Evolutionary conservation across 2,797 vertebrate genomes (phyloP).

Genomic region (Sternotherus odoratus): DNA sequence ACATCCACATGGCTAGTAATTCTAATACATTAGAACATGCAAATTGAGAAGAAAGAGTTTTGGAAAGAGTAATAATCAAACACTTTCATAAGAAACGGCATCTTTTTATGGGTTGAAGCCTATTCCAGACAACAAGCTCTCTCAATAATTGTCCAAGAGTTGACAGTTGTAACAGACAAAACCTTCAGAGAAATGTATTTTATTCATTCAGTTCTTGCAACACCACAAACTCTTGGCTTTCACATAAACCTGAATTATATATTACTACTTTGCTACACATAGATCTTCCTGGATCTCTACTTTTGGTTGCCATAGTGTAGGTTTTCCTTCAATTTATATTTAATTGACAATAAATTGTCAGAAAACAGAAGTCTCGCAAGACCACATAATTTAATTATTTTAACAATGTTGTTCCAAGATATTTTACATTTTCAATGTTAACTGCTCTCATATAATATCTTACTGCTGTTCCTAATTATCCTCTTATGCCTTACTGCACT

Average conservation of each 20-base stretch:
- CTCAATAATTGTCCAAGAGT: not conserved
- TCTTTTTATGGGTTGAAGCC: not conserved
- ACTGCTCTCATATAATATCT: not conserved
- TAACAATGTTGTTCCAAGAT: not conserved
- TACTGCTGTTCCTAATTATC: not conserved
- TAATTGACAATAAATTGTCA: not conserved
- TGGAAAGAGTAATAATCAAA: not conserved
- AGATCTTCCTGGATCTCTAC: not conserved
- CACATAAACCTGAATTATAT: not conserved
- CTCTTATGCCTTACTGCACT: not conserved
- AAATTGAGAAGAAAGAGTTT: not conserved
- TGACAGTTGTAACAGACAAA: constrained; percentile 21
- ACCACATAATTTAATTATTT: not conserved
- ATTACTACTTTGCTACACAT: not conserved
- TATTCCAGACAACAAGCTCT: not conserved
- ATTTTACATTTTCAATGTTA: not conserved
- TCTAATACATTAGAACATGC: not conserved
- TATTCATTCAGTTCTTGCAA: constrained; percentile 10
- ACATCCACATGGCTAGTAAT: not conserved
- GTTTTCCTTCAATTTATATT: not conserved
- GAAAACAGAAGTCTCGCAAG: not conserved
- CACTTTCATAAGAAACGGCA: fast-evolving
- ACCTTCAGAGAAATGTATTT: not conserved
- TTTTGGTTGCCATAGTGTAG: not conserved
- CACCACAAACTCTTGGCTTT: not conserved